These are phyloP conservation scores for Diorhabda carinulata DNA, from an alignment of 1,140 invertebrate species.

Conservation along the genomic window DNA sequence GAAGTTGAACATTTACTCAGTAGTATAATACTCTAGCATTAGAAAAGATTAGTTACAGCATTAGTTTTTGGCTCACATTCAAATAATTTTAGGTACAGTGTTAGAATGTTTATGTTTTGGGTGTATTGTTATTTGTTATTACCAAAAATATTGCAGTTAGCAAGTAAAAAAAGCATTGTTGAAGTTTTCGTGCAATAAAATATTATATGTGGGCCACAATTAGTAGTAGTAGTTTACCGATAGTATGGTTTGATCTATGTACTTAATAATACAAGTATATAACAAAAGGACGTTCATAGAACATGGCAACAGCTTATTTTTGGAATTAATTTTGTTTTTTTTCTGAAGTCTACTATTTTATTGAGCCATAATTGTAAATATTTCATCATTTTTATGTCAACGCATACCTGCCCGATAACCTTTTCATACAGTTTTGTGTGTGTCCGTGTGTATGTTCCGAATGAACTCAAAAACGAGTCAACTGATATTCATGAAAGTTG, in stretches of 20 bases:
- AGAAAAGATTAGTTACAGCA: background rate
- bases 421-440: no score
- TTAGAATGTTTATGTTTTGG: constrained; percentile 9
- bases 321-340: no score
- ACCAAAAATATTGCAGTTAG: constrained; percentile 13
- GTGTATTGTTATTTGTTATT: constrained; percentile 16
- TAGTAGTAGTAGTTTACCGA: background rate
- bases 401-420: no score
- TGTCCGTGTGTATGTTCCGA: no score
- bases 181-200: constrained; percentile 17
- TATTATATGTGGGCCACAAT: constrained; percentile 14
- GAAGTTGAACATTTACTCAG: background rate
- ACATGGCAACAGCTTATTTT: background rate
- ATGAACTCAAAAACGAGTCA: no score
- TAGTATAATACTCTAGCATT: background rate
- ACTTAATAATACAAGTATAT: background rate
- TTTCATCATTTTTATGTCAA: no score
- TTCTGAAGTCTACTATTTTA: no score
- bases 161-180: constrained; percentile 15
- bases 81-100: constrained; percentile 1
- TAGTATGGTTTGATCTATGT: background rate
- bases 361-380: no score
- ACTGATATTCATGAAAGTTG: no score
- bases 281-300: background rate
- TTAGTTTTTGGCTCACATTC: constrained; percentile 15